These are phyloP conservation scores for Samia ricini DNA, from an alignment of 1,140 invertebrate species.

Conservation along the genomic window DNA sequence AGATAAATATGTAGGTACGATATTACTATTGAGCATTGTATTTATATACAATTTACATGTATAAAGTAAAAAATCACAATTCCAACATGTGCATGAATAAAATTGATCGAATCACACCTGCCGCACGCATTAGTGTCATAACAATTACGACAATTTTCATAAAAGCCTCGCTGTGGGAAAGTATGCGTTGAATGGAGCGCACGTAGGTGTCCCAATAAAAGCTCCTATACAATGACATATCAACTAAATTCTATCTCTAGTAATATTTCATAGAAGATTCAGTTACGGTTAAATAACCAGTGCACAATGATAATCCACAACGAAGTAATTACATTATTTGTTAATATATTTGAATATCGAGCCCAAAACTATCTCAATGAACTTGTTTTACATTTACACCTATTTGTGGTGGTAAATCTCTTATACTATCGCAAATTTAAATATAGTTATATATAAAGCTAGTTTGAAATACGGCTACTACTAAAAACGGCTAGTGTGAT, in stretches of 20 bases:
- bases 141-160: slow-evolving; percentile 49
- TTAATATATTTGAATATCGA: no score
- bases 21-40: not conserved
- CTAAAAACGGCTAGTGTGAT: no score
- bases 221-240: not conserved
- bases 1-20: not conserved
- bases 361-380: no score
- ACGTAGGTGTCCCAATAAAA: slow-evolving; percentile 8
- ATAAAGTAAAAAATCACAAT: slow-evolving; percentile 48
- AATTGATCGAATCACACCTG: slow-evolving; percentile 68
- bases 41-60: slow-evolving; percentile 10
- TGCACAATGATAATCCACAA: no score
- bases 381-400: no score
- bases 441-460: no score
- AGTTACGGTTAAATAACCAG: no score
- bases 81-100: slow-evolving; percentile 28
- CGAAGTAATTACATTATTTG: no score
- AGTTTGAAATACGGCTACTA: no score
- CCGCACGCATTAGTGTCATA: slow-evolving; percentile 28
- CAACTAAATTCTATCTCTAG: not conserved
- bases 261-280: not conserved
- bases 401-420: no score
- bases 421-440: no score
- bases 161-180: slow-evolving; percentile 37
- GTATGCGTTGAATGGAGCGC: not conserved